These are phyloP conservation scores for Listrodromus nycthemerus DNA, from an alignment of 2,888 invertebrate species.

Conservation along the genomic window DNA sequence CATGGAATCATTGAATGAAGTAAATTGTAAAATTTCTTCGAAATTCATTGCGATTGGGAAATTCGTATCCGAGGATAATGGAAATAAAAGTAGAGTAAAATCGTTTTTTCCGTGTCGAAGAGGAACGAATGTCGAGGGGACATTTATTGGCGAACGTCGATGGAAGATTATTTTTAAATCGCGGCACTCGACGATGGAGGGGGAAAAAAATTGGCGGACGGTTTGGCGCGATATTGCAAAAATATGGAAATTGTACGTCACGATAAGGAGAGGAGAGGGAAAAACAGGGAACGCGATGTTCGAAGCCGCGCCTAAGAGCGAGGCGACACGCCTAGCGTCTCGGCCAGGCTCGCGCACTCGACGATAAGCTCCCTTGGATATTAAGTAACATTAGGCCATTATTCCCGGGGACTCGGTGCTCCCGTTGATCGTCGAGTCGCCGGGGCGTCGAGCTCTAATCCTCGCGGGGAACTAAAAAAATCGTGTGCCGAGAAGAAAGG, in stretches of 20 bases:
- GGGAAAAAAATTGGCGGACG: conserved; percentile 36
- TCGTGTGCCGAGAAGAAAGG: conserved; percentile 23
- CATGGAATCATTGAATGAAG: no score
- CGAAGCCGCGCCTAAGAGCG: conserved; percentile 65
- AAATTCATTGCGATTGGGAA: no score
- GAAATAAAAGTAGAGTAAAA: not conserved
- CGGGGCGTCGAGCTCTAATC: conserved; percentile 38
- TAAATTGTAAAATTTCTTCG: no score
- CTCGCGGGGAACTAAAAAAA: conserved; percentile 31
- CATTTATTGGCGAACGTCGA: conserved; percentile 41
- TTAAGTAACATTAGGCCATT: conserved; percentile 75
- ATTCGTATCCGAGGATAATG: no score
- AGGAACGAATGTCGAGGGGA: not conserved
- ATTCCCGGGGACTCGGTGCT: conserved; percentile 66
- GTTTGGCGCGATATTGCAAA: conserved; percentile 70
- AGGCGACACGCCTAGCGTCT: conserved; percentile 64
- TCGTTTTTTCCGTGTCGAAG: not conserved
- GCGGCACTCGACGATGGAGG: conserved; percentile 11
- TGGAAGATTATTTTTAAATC: conserved; percentile 59
- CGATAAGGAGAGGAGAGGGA: conserved; percentile 56
- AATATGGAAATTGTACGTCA: conserved; percentile 73
- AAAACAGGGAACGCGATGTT: conserved; percentile 33
- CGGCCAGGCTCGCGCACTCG: conserved; percentile 29
- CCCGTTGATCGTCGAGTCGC: conserved; percentile 48
- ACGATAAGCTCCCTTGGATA: conserved; percentile 70